Evolutionary conservation across 1,140 invertebrate genomes (phyloP), one percentile per base, ranked within the genome.

Genomic region (Muscidifurax raptorellus): DNA sequence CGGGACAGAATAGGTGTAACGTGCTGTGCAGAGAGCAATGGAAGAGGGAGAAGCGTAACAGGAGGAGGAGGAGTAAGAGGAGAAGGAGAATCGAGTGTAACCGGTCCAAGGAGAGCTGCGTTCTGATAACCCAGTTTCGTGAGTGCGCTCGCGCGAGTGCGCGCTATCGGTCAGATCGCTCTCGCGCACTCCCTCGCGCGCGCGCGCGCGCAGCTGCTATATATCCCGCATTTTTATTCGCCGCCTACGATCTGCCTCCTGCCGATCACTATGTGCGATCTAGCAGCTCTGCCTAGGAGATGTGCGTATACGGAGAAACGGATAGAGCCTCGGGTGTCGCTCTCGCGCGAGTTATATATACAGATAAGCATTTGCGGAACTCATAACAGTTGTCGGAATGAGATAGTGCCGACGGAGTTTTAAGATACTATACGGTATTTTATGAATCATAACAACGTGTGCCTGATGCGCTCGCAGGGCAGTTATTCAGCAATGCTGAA

Each of bases 61-160:
- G 59, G 6, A 59, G 75, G 66, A 59, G 59, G 64, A 84, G 44
- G 80, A 82, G 85, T 85, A 82, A 87, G 72, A 87, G 86, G 80
- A 87, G 80, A 87, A 88, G 86, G 88, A 89, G 87, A 84, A 90
- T 89, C 86, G 87, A 89, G 89, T 88, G 87, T 91, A 92, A 92
- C 91, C 90, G 91, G 91, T 91, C 91, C 90, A 91, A 91, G 91
- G 89, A 90, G 88, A 92, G 90, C 89, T 88, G 90, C 88, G 91
- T 92, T 92, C 91, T 92, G 91, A 92, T 92, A 92, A 92, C 91
- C 91, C 88, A 92, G 90, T 92, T 92, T 91, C 87, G 87, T 52
- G 25, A 82, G 44, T 81, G 27, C 67, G 64, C 75, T 82, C 66
- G 64, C 66, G 64, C n/a, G 36, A 67, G 40, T 32, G 10, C 88